phyloP scores from a whole-genome alignment of 2,113 vertebrate species.

The Centropus bengalensis region DNA sequence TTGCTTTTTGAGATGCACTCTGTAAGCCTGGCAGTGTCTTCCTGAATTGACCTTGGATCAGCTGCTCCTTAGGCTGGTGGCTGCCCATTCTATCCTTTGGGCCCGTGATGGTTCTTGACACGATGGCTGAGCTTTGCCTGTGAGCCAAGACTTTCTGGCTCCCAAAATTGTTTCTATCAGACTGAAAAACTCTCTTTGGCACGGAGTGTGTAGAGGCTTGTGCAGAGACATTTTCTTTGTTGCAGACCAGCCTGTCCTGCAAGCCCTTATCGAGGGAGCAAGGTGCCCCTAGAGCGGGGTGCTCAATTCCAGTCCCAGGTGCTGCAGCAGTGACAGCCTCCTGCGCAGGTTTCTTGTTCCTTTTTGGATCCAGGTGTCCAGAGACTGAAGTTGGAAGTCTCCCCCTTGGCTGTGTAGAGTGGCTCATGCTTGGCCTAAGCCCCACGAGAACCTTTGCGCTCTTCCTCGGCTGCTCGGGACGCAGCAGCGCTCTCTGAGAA shows the following conservation, averaged over 20 bases:
- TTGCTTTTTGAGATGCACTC: not conserved
- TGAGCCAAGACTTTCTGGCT: not conserved
- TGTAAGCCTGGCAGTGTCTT: not conserved
- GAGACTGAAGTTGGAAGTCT: not conserved
- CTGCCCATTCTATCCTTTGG: not conserved
- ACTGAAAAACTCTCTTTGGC: not conserved
- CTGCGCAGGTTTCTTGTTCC: not conserved
- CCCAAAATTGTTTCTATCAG: not conserved
- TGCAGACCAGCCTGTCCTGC: not conserved
- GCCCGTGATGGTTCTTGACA: not conserved
- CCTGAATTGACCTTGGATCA: not conserved
- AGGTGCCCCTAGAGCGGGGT: too few species aligned
- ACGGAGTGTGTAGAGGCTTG: not conserved
- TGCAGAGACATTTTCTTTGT: slow-evolving; percentile 54
- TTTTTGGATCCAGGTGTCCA: not conserved
- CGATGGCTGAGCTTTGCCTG: not conserved
- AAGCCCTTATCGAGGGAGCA: not conserved
- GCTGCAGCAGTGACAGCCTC: not conserved
- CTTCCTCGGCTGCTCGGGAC: not conserved
- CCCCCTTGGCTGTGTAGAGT: not conserved
- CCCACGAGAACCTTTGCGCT: not conserved
- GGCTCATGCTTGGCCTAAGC: not conserved
- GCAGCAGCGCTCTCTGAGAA: not conserved
- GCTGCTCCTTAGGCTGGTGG: not conserved
- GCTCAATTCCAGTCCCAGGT: not conserved